Conservation (phyloP, 2,113 vertebrate genomes). For the Sapayoa aenigma region DNA sequence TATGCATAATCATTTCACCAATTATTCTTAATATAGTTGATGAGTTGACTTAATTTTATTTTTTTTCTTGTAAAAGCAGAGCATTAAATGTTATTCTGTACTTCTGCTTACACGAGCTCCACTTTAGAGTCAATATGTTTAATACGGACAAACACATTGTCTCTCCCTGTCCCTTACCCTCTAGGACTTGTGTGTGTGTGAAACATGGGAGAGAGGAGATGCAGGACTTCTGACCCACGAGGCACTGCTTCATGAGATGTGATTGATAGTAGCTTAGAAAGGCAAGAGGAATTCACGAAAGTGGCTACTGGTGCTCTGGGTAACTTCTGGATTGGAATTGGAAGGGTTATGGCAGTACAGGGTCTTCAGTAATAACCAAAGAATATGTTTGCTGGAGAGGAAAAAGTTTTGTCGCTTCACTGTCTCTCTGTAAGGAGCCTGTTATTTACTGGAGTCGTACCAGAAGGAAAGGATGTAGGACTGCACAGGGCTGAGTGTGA, state of each 20-base stretch:
- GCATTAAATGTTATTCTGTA: background rate
- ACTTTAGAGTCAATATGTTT: background rate
- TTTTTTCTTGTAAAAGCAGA: background rate
- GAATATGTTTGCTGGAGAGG: background rate
- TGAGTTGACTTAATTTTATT: background rate
- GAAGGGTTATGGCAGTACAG: background rate
- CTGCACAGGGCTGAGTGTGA: background rate
- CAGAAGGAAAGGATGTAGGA: background rate
- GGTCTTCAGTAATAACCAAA: background rate
- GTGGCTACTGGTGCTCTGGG: background rate
- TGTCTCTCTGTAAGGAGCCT: background rate
- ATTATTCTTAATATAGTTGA: conserved; percentile 41
- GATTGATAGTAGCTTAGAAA: background rate
- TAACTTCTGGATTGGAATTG: background rate
- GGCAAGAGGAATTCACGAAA: background rate
- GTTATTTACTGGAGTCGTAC: background rate
- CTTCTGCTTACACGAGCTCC: background rate
- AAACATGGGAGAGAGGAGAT: background rate
- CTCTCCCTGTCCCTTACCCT: background rate
- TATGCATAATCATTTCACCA: conserved; percentile 33
- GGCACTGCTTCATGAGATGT: background rate
- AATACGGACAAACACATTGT: background rate
- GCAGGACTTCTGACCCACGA: background rate
- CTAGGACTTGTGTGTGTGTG: background rate
- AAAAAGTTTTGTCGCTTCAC: background rate